These are phyloP conservation scores for Sminthurinus aureus DNA, from an alignment of 2,888 invertebrate species.

Conservation along the genomic window DNA sequence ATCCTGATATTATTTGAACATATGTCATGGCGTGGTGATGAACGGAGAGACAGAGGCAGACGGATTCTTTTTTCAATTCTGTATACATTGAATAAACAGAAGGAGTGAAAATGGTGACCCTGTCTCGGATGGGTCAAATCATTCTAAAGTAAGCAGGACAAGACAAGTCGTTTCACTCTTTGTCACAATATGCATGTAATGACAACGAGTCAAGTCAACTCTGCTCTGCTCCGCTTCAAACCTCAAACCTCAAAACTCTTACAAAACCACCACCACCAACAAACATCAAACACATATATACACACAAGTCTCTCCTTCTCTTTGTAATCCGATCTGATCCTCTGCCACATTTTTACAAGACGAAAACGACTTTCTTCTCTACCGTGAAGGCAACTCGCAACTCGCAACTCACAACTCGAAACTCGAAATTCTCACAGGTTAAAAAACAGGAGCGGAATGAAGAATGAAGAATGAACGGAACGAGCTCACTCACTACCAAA, in stretches of 20 bases:
- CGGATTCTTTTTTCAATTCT: no score
- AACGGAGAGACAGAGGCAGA: slow-evolving; percentile 1
- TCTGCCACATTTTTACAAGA: no score
- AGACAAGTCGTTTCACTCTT: slow-evolving; percentile 1
- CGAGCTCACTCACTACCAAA: no score
- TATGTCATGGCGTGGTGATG: slow-evolving; percentile 27
- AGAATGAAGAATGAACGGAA: no score
- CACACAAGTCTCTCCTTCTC: slow-evolving; percentile 1
- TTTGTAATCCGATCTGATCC: not conserved
- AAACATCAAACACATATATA: not conserved
- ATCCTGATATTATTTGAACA: slow-evolving; percentile 5
- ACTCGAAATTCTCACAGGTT: no score
- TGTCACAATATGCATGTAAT: slow-evolving; percentile 33
- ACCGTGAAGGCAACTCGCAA: no score
- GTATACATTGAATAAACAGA: no score
- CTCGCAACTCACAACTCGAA: no score
- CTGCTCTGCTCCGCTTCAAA: not conserved
- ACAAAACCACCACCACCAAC: no score
- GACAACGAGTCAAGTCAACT: slow-evolving; percentile 8
- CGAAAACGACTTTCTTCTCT: no score
- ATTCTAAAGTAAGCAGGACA: slow-evolving; percentile 41
- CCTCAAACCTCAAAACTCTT: no score
- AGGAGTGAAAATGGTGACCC: slow-evolving; percentile 37
- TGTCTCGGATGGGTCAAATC: slow-evolving; percentile 42
- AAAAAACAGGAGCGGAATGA: no score